phyloP scores from a whole-genome alignment of 2,888 invertebrate species.

The Incurvaria masculella region DNA sequence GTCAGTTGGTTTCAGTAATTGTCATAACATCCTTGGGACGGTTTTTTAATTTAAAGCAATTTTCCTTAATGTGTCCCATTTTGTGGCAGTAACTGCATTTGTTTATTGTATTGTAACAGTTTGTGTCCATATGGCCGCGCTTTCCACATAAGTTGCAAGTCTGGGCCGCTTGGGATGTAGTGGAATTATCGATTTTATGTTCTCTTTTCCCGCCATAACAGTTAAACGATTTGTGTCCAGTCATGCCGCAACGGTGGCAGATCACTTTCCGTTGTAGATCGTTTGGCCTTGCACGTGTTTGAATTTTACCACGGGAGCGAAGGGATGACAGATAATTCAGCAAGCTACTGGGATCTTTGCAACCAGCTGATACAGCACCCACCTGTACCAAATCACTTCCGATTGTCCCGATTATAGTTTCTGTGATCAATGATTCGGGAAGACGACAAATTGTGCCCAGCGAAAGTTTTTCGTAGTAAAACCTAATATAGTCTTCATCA shows the following conservation, averaged over 20 bases:
- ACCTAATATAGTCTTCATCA: no score
- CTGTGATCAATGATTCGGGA: no score
- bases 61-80: slow-evolving; percentile 4
- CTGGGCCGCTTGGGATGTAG: no score
- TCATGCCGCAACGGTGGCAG: slow-evolving; percentile 5
- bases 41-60: slow-evolving; percentile 1
- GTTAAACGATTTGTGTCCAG: slow-evolving; percentile 9
- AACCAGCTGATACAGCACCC: no score
- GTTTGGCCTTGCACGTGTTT: no score
- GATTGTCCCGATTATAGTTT: no score
- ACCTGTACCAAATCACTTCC: no score
- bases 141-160: no score
- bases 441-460: no score
- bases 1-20: neutral
- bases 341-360: neutral
- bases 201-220: neutral
- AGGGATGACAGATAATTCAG: slow-evolving; percentile 1
- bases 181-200: no score
- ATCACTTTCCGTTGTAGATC: slow-evolving; percentile 3
- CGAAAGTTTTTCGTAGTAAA: no score
- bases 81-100: neutral
- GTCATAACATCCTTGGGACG: neutral
- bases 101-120: neutral
- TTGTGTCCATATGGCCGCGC: no score
- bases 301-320: neutral